These are phyloP conservation scores for Pogonophryne albipinna DNA, from an alignment of 2,797 vertebrate species.

Conservation along the genomic window DNA sequence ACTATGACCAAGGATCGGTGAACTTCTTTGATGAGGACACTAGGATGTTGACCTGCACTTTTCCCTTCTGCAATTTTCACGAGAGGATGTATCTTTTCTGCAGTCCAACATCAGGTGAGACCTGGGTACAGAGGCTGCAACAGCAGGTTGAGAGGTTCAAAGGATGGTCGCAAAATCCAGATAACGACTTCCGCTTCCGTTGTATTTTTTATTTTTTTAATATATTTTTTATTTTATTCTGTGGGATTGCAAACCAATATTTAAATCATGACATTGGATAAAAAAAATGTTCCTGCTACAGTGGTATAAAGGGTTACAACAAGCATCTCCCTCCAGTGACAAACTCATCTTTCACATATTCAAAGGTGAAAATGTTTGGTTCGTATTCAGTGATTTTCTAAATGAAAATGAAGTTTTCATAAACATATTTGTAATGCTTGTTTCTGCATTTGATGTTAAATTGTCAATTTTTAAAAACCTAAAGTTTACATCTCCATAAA, in stretches of 20 bases:
- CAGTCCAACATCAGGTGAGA: background rate
- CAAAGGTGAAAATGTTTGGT: background rate
- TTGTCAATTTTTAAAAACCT: background rate
- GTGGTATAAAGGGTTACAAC: background rate
- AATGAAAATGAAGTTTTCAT: constrained; percentile 5
- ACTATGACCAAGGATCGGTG: constrained; percentile 44
- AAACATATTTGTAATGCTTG: background rate
- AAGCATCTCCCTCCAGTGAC: background rate
- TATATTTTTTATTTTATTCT: background rate
- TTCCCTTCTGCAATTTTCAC: constrained; percentile 39
- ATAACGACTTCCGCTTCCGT: accelerated
- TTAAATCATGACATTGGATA: background rate
- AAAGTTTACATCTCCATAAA: constrained; percentile 3
- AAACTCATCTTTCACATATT: background rate
- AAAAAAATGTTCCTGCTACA: background rate
- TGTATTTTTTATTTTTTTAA: background rate
- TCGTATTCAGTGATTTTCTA: background rate
- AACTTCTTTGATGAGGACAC: constrained; percentile 42
- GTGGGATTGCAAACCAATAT: too few species aligned
- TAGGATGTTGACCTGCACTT: background rate
- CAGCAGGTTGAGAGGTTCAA: background rate
- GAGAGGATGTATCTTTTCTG: constrained; percentile 47
- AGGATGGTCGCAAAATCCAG: too few species aligned
- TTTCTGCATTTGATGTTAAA: background rate
- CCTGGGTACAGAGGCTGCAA: background rate